A percentile compares a stretch with the other conserved stretches of the same genome.
These are phyloP conservation scores for Drosophila nigrodunni DNA, from an alignment of 1,140 invertebrate genomes.

Conservation along the genomic window DNA sequence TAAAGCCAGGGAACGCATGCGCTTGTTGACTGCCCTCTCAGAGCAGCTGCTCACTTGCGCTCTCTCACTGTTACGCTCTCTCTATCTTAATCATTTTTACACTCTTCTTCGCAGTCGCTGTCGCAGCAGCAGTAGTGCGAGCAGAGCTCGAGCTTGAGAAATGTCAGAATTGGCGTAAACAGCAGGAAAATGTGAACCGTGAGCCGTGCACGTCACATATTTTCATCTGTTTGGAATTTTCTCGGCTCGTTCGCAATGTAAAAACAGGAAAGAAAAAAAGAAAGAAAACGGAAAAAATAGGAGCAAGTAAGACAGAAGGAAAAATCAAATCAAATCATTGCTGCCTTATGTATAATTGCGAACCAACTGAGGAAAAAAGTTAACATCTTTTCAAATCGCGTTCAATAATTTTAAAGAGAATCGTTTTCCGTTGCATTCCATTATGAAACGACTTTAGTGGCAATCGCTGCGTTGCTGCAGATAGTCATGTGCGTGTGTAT, in stretches of 20 bases:
- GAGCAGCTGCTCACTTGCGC: constrained; percentile 21
- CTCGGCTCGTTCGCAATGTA: constrained; percentile 67
- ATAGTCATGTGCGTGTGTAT: constrained; percentile 58
- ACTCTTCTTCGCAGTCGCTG: constrained; percentile 8
- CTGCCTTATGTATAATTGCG: constrained; percentile 55
- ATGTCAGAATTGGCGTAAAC: constrained; percentile 78
- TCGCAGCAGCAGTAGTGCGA: constrained; percentile 16
- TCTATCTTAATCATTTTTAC: background rate
- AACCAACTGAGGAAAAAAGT: constrained; percentile 24
- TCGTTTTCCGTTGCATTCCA: constrained; percentile 51
- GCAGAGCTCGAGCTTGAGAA: constrained; percentile 56
- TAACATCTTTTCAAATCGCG: constrained; percentile 13
- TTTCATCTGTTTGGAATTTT: constrained; percentile 77
- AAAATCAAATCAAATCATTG: constrained; percentile 66
- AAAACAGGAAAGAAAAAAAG: constrained; percentile 44
- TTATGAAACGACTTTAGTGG: constrained; percentile 71
- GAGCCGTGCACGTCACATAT: constrained; percentile 60
- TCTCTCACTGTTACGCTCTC: background rate
- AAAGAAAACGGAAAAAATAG: constrained; percentile 12
- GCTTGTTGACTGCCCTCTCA: constrained; percentile 7
- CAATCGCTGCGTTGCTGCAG: constrained; percentile 35
- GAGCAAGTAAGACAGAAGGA: constrained; percentile 20
- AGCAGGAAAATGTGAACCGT: constrained; percentile 76
- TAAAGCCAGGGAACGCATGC: constrained; percentile 66
- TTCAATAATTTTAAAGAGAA: constrained; percentile 2